A percentile compares a stretch with the other conserved stretches of the same genome.
Conservation (phyloP, 2,888 invertebrate species). For the Micropterix aruncella region DNA sequence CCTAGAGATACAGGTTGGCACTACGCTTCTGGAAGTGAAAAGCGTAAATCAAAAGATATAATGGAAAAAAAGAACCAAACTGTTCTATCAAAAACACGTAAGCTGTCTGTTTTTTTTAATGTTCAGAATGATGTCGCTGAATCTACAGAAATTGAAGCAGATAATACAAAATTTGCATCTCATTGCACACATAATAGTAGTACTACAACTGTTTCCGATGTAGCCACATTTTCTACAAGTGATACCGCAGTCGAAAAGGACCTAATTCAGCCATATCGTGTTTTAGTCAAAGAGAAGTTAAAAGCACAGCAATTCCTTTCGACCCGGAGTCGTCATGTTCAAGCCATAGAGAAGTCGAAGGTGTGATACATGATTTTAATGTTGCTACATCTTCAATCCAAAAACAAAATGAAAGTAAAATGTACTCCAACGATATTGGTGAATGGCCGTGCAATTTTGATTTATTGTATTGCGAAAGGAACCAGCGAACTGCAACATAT, state of each 20-base stretch:
- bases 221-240: too few relatives aligned
- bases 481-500: neutral
- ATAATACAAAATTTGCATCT: slow-evolving; percentile 4
- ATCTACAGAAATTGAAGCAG: slow-evolving; percentile 4
- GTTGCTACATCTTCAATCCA: too few relatives aligned
- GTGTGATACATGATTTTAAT: neutral
- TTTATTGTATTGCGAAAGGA: neutral
- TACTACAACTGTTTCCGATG: too few relatives aligned
- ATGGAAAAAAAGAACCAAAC: slow-evolving; percentile 5
- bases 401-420: too few relatives aligned
- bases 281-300: neutral
- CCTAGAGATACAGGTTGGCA: slow-evolving; percentile 6
- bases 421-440: too few relatives aligned
- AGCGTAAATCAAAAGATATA: slow-evolving; percentile 6
- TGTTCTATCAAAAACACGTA: slow-evolving; percentile 5
- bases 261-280: neutral
- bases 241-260: too few relatives aligned
- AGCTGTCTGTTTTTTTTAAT: slow-evolving; percentile 3
- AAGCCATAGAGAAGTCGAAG: neutral
- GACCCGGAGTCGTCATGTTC: too few relatives aligned
- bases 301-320: too few relatives aligned
- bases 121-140: slow-evolving; percentile 3
- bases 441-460: neutral
- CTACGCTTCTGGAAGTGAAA: slow-evolving; percentile 5
- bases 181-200: neutral